Conservation (phyloP, 2,797 vertebrate species). For the Thunnus albacares region DNA sequence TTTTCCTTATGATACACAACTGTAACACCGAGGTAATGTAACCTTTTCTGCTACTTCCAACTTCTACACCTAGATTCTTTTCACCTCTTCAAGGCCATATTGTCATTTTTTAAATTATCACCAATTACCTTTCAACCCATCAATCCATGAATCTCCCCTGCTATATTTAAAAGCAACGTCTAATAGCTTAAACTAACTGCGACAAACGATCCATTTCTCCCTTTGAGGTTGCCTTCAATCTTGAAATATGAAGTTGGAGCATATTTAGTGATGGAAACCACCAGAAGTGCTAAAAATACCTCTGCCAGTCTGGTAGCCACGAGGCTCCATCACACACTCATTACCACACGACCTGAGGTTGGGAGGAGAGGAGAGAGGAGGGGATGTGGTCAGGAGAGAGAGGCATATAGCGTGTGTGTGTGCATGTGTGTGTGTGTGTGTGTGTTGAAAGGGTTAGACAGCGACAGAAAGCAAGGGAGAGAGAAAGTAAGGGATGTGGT, state of each 20-base stretch:
- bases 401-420: conserved; percentile 36
- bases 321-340: conserved; percentile 84
- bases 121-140: conserved; percentile 51
- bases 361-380: conserved; percentile 81
- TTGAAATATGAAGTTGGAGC: conserved; percentile 82
- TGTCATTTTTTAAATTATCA: conserved; percentile 59
- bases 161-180: conserved; percentile 63
- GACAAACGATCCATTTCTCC: conserved; percentile 73
- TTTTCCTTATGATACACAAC: conserved; percentile 46
- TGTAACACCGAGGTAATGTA: conserved; percentile 43
- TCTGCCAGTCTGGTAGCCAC: conserved; percentile 84
- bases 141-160: conserved; percentile 59
- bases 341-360: conserved; percentile 86
- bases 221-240: conserved; percentile 79
- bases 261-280: conserved; percentile 85
- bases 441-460: conserved; percentile 57
- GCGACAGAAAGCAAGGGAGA: conserved; percentile 49
- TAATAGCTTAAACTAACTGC: conserved; percentile 78
- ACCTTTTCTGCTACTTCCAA: conserved; percentile 40
- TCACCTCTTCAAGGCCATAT: neutral
- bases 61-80: conserved; percentile 10
- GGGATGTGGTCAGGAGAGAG: conserved; percentile 83
- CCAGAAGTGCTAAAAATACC: conserved; percentile 87
- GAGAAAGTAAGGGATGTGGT: conserved; percentile 73
- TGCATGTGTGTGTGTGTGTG: conserved; percentile 40